Conservation (phyloP, 2,113 vertebrate species). For the Tyrannus savana region DNA sequence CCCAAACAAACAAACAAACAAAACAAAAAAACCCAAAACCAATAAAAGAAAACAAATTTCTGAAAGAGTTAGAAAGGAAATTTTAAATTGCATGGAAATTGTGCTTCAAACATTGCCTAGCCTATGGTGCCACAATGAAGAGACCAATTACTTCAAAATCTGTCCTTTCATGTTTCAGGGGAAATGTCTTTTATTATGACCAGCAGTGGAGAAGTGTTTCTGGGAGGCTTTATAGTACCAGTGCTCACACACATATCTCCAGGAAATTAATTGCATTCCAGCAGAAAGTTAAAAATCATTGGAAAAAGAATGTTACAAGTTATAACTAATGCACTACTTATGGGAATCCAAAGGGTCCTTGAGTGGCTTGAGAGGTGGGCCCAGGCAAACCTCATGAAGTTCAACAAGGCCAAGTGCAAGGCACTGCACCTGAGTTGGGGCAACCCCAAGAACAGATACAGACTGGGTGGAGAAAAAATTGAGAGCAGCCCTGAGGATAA, state of each 20-base stretch:
- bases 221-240: neutral
- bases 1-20: neutral
- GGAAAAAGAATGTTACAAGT: neutral
- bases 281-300: conserved; percentile 8
- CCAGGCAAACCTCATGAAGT: neutral
- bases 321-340: neutral
- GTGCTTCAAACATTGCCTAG: neutral
- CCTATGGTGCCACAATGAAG: neutral
- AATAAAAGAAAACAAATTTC: neutral
- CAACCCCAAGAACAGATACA: neutral
- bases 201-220: neutral
- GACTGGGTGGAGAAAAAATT: neutral
- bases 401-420: neutral
- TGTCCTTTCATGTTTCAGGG: neutral
- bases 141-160: neutral
- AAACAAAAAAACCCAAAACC: fast-evolving
- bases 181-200: conserved; percentile 21
- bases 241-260: neutral
- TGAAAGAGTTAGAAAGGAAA: conserved; percentile 12
- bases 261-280: neutral
- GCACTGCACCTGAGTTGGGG: neutral
- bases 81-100: conserved; percentile 48
- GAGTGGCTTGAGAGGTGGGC: neutral
- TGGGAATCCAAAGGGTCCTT: neutral
- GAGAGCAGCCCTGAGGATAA: neutral